Conservation (phyloP, 2,113 vertebrate species). For the Lonchura striata region DNA sequence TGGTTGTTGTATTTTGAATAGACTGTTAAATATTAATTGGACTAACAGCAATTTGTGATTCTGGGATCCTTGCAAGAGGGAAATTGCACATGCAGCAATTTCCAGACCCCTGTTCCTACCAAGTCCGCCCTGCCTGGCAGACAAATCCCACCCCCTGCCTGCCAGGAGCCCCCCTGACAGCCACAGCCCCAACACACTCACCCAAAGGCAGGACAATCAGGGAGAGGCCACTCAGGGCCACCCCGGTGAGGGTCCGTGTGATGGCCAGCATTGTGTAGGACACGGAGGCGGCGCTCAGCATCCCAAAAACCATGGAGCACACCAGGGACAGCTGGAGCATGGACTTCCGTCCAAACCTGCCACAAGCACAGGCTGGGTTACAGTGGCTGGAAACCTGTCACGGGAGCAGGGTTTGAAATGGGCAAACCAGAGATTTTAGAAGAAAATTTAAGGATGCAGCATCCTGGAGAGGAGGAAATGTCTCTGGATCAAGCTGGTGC, state of each 20-base stretch:
- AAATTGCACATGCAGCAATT: fast-evolving
- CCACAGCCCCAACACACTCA: not conserved
- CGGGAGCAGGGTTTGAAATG: constrained; percentile 15
- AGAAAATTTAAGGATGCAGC: not conserved
- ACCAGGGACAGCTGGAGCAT: constrained; percentile 16
- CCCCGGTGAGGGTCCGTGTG: constrained; percentile 74
- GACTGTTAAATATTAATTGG: not conserved
- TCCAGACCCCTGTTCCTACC: not conserved
- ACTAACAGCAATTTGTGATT: not conserved
- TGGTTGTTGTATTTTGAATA: not conserved
- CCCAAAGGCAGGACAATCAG: constrained; percentile 78
- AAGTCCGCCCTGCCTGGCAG: not conserved
- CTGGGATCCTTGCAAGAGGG: not conserved
- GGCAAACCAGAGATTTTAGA: constrained; percentile 56
- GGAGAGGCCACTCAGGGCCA: constrained; percentile 77
- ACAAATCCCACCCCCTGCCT: not conserved
- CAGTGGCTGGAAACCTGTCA: not conserved
- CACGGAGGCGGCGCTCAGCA: constrained; percentile 67
- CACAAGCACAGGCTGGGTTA: not conserved
- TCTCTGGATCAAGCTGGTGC: not conserved
- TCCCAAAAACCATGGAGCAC: not conserved
- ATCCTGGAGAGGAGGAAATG: not conserved
- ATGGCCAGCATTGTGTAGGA: constrained; percentile 81
- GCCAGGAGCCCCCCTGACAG: not conserved
- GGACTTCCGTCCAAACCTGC: constrained; percentile 27